phyloP scores from a whole-genome alignment of 2,888 invertebrate species.

The Philereme vetulata region DNA sequence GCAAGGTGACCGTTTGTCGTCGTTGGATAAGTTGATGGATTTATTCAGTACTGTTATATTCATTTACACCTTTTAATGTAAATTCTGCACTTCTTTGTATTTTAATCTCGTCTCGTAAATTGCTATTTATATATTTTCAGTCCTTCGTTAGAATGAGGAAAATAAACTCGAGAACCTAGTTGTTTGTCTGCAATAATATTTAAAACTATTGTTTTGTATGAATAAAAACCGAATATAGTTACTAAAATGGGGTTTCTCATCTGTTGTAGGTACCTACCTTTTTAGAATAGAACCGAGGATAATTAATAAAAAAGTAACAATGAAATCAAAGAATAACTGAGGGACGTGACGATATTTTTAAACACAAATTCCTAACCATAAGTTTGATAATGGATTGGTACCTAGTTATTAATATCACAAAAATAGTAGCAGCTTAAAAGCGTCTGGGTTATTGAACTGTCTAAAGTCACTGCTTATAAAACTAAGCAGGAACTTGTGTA shows the following conservation, averaged over 20 bases:
- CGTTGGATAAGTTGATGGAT: constrained; percentile 16
- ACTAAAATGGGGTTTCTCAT: no score
- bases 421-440: not conserved
- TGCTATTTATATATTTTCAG: not conserved
- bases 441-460: constrained; percentile 4
- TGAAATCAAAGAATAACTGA: not conserved
- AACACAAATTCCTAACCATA: constrained; percentile 5
- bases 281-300: not conserved
- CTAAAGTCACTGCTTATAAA: not conserved
- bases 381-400: constrained; percentile 3
- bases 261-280: no score
- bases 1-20: constrained; percentile 32
- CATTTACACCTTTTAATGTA: not conserved
- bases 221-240: no score
- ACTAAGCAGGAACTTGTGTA: not conserved
- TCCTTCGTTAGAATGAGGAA: no score
- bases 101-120: not conserved
- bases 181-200: not conserved
- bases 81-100: no score
- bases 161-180: no score
- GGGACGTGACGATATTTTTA: constrained; percentile 20
- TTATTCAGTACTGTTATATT: constrained; percentile 3
- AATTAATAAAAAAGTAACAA: constrained; percentile 2
- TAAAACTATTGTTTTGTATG: no score
- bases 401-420: not conserved